Evolutionary conservation across 2,113 vertebrate genomes (phyloP), one percentile per base, ranked within the genome.

Genomic region (Sakesphorus luctuosus): DNA sequence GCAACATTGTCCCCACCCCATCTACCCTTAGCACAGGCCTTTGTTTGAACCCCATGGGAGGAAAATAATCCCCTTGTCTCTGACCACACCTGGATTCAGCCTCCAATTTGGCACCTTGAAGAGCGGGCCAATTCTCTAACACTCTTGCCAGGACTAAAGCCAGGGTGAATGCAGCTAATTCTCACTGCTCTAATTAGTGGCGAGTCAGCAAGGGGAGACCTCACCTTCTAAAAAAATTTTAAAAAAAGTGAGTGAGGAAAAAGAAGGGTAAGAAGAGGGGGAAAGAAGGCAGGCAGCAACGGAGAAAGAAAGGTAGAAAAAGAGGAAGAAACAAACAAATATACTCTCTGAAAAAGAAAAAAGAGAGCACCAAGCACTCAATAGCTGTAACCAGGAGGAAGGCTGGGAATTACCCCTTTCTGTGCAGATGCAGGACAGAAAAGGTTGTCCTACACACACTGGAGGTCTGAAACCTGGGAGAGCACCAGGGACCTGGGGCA

Each of bases 41-140:
- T 97, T 97, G 97, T 97, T 96, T 96, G 92, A 61, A 83, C 97
- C 96, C 90, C 96, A 96, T 96, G 96, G 93, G 96, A 96, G 94
- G 93, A 97, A 96, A 96, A 94, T 97, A 97, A 97, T 96, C 97
- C 92, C 67, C 40, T 90, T 72, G 88, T 94, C 71, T 92, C 84
- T 13, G 36, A 94, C 96, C 87, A 97, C 97, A 97, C 97, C 97
- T 97, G 97, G 94, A 94, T 94, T 96, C 91, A 94, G 84, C 82
- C 59, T 96, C 68, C 95, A 97, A 96, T 96, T 92, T 97, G 93
- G 91, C 96, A 97, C 95, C 97, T 97, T 96, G 84, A 95, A 94
- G 94, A 96, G 90, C 94, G 94, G 95, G 84, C 76, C 92, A 88
- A 96, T 97, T 97, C 97, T 94, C 89, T 94, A 89, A 93, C 68